Base-by-base conservation (phyloP, 2,888 invertebrate species). In the Drosophila neutralis region DNA sequence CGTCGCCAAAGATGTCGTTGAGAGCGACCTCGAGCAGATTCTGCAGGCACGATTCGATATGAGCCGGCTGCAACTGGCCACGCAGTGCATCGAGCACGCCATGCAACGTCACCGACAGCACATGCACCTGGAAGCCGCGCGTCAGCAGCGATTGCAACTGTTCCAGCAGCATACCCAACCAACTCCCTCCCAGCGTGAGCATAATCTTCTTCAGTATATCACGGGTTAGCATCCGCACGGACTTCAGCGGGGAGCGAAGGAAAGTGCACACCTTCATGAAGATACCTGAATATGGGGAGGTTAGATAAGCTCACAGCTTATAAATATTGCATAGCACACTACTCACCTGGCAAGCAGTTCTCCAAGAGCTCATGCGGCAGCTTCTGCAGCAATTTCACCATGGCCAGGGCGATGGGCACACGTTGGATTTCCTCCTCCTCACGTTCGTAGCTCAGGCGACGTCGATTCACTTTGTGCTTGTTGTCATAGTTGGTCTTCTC, bases 191-290 rank as follows among this genome's bases (percentile, higher is more conserved):
- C 11, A 99, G 94, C 0, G 97, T 95, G 0, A 95, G 90, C 95
- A 98, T 96, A 33, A 98, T 97, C 92, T 98, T 97, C 82, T 97
- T 96, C n/a, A 99, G 94, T n/a, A 97, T 98, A 91, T 98, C 97
- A 38, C 98, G 94, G 0, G 98, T 96, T 0, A 95, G 94, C 90
- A 97, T 95, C 49, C 99, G 95, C 4, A 98, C 97, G 87, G 97
- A 97, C 82, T 97, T 96, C 27, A 98, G 93, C 3, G 97, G 96
- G 0, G 98, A 98, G 92, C 97, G 97, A 68, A 99, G 93, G 91
- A 98, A 98, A 0, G 97, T 96, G 89, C 98, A 98, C 1, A 99
- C 94, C 92, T 98, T 98, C 94, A 97, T 95, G 75, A 98, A 96
- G 59, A 98, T 95, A 51, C 98, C 97, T 62, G 18, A 13, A 13